Base-by-base conservation (phyloP, 2,113 vertebrate genomes). In the Oxyruncus cristatus region DNA sequence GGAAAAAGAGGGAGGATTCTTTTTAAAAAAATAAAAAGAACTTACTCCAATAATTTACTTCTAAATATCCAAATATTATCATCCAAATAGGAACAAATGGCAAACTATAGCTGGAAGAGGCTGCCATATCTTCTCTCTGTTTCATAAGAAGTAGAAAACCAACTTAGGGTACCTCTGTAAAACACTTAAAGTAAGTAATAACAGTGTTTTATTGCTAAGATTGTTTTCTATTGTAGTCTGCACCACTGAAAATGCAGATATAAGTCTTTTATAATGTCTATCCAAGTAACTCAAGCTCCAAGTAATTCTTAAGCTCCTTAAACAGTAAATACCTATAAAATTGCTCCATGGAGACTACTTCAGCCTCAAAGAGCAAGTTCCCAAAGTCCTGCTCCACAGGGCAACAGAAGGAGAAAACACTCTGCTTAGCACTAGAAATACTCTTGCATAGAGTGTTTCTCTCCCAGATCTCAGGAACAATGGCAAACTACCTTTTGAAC, bases 301-400 rank as follows among this genome's bases (percentile, higher is more conserved):
- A n/a, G n/a, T n/a, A n/a, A 58, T 39, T 44, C 20, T 81, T 62
- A 62, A 65, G 30, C 14, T 94, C 11, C 52, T 74, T 68, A 49
- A 92, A 79, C 14, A 73, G n/a, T 87, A 92, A 78, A 85, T 79
- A 78, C 8, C 27, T 56, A 30, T 10, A 82, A n/a, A 89, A 85
- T 28, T 65, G 52, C 13, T 92, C 80, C 14, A 0, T 6, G 44
- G 49, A 79, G 35, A 85, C 28, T 68, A 75, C 23, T 78, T 16
- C 23, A 89, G 32, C 41, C 41, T 94, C 63, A 52, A 70, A 93
- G 52, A 84, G 19, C 35, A 79, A 75, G 30, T 49, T 87, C n/a
- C 41, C 37, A 44, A 59, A 49, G 47, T 33, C 41, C 8, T 86
- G 16, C 28, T 87, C 33, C 27, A 55, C 53, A 33, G 16, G 11